phyloP scores from a whole-genome alignment of 2,113 vertebrate genomes.

The Tachuris rubrigastra region DNA sequence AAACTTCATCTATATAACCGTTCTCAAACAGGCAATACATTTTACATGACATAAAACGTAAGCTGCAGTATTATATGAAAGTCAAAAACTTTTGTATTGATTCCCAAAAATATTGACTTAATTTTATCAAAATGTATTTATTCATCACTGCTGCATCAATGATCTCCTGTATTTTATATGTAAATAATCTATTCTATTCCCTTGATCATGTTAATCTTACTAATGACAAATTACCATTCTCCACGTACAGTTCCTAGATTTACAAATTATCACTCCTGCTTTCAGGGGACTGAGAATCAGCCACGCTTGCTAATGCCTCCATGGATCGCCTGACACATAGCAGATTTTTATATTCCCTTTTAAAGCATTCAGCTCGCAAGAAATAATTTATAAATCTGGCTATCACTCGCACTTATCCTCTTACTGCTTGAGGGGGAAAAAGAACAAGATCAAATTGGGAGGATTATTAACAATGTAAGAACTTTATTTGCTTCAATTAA shows the following conservation, averaged over 20 bases:
- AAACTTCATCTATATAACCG: not conserved
- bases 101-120: constrained; percentile 46
- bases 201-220: constrained; percentile 82
- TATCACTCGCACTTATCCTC: constrained; percentile 70
- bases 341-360: constrained; percentile 71
- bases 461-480: constrained; percentile 80
- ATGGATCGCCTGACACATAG: constrained; percentile 70
- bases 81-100: not conserved
- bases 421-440: constrained; percentile 63
- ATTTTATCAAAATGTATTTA: constrained; percentile 66
- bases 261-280: constrained; percentile 79
- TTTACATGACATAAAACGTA: constrained; percentile 14
- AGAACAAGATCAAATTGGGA: constrained; percentile 73
- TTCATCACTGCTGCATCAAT: constrained; percentile 73
- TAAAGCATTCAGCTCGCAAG: constrained; percentile 75
- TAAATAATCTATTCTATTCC: constrained; percentile 83
- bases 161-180: constrained; percentile 78
- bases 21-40: constrained; percentile 15
- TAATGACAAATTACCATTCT: constrained; percentile 86
- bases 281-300: constrained; percentile 77
- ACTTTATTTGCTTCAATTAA: constrained; percentile 72
- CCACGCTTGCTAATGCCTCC: constrained; percentile 75
- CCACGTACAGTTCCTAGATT: constrained; percentile 78
- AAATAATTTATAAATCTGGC: constrained; percentile 76
- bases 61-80: not conserved